Evolutionary conservation across 2,113 vertebrate genomes (phyloP).

Genomic region (Nycticorax nycticorax): DNA sequence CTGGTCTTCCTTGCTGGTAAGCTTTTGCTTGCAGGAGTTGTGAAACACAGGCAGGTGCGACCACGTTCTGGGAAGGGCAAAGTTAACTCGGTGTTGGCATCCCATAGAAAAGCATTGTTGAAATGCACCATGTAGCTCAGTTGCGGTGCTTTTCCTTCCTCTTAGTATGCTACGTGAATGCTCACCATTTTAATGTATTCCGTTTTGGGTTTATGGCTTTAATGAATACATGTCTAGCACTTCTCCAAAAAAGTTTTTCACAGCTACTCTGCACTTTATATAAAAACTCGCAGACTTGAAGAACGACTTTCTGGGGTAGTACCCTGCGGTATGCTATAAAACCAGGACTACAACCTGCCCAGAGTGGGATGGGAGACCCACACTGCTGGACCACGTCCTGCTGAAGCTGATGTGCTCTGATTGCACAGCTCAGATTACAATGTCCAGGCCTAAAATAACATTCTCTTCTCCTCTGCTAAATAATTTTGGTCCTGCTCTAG

Average conservation of each 20-base stretch:
- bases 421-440: neutral
- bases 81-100: neutral
- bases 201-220: neutral
- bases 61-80: neutral
- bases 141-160: neutral
- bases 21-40: neutral
- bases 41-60: neutral
- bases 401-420: neutral
- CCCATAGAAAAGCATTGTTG: neutral
- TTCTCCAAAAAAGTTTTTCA: neutral
- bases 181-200: neutral
- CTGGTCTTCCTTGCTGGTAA: neutral
- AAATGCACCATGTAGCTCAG: fast-evolving
- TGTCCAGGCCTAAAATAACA: neutral
- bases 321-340: neutral
- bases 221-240: neutral
- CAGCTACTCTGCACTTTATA: neutral
- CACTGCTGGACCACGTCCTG: neutral
- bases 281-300: neutral
- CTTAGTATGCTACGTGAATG: neutral
- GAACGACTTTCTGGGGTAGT: neutral
- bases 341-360: neutral
- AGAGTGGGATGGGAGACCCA: neutral
- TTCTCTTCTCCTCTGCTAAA: neutral
- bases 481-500: neutral